These are phyloP conservation scores for Macrochelys suwanniensis DNA, from an alignment of 2,797 vertebrate genomes.

Conservation along the genomic window DNA sequence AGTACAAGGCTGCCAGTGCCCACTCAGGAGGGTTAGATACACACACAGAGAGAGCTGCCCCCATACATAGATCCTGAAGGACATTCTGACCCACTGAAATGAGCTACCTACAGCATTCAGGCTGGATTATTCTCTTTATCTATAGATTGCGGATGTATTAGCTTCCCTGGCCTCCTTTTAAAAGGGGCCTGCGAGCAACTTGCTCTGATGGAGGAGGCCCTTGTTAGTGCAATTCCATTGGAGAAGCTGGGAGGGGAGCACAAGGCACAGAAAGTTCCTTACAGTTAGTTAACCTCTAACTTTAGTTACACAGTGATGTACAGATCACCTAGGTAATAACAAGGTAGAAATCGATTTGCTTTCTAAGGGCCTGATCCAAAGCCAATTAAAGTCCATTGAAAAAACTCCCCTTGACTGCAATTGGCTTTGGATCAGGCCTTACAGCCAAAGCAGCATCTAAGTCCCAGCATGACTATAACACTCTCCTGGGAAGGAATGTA, in stretches of 20 bases:
- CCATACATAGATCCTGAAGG: not conserved
- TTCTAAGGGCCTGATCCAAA: not conserved
- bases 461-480: slow-evolving; percentile 54
- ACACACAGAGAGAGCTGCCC: not conserved
- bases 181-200: not conserved
- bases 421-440: slow-evolving; percentile 66
- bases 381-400: not conserved
- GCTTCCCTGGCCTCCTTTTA: not conserved
- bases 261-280: not conserved
- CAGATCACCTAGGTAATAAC: not conserved
- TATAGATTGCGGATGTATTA: not conserved
- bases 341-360: not conserved
- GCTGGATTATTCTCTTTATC: not conserved
- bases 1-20: not conserved
- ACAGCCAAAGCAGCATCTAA: slow-evolving; percentile 37
- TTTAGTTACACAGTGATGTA: not conserved
- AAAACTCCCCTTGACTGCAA: slow-evolving; percentile 43
- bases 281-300: not conserved
- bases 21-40: not conserved
- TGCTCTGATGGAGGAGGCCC: not conserved
- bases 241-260: not conserved
- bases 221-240: not conserved
- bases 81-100: not conserved
- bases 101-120: not conserved
- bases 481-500: not conserved